phyloP scores from a whole-genome alignment of 1,140 invertebrate genomes.

The Medauroidea extradentata region DNA sequence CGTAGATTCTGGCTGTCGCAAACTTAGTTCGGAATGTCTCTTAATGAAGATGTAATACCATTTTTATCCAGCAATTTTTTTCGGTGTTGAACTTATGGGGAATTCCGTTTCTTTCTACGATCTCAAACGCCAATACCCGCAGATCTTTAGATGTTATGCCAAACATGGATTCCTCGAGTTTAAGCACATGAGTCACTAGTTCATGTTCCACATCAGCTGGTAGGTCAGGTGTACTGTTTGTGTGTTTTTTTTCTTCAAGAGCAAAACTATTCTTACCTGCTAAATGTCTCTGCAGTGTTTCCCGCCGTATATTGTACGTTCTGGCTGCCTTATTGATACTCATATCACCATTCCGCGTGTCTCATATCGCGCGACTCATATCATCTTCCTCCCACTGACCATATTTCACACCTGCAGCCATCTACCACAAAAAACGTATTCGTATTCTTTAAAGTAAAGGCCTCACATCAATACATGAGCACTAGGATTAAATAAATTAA shows the following conservation, averaged over 20 bases:
- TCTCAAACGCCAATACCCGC: background rate
- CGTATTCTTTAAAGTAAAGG: background rate
- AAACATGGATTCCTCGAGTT: slow-evolving; percentile 1
- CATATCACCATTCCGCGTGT: slow-evolving; percentile 11
- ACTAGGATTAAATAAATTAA: background rate
- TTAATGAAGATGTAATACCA: slow-evolving; percentile 38
- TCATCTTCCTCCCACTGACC: slow-evolving; percentile 1
- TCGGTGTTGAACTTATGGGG: slow-evolving; percentile 31
- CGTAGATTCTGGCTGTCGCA: slow-evolving; percentile 42
- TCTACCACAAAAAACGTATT: background rate
- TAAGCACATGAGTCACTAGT: slow-evolving; percentile 1
- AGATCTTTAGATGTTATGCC: slow-evolving; percentile 3
- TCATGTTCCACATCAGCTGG: background rate
- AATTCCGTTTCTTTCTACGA: slow-evolving; percentile 6
- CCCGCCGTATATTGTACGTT: background rate
- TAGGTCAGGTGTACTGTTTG: background rate
- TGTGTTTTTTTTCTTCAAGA: background rate
- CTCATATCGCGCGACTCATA: slow-evolving; percentile 8
- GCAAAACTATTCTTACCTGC: slow-evolving; percentile 8
- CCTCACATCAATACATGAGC: background rate
- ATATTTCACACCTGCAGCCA: background rate
- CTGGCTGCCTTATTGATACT: slow-evolving; percentile 8
- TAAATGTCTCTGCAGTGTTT: slow-evolving; percentile 12
- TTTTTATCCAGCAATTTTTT: slow-evolving; percentile 38
- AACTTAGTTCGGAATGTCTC: slow-evolving; percentile 24